Evolutionary conservation across 2,797 vertebrate species (phyloP).

Genomic region (Anguilla anguilla): DNA sequence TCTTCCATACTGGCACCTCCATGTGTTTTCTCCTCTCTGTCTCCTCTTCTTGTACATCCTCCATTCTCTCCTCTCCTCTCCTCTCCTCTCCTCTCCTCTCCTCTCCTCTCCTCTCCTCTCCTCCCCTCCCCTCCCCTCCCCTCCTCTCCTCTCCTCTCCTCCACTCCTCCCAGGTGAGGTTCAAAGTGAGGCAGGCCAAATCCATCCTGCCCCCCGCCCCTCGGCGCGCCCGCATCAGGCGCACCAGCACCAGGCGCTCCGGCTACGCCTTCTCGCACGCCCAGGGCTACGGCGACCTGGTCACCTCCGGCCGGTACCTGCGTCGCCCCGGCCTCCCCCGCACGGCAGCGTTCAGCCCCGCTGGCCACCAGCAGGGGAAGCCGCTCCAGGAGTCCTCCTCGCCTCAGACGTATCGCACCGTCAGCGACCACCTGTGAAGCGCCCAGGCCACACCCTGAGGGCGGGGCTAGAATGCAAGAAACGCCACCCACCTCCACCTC

Average conservation of each 20-base stretch:
- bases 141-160: background rate
- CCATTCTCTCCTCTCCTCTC: too few relatives aligned
- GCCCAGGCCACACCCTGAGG: background rate
- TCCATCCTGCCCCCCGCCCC: constrained; percentile 60
- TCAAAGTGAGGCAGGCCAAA: constrained; percentile 73
- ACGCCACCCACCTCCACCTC: too few relatives aligned
- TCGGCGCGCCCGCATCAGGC: constrained; percentile 53
- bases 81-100: background rate
- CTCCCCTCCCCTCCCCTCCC: too few relatives aligned
- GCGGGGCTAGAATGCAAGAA: background rate
- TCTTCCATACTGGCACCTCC: background rate
- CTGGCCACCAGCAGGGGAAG: background rate
- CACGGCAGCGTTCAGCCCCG: constrained; percentile 16
- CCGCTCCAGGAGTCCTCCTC: constrained; percentile 18
- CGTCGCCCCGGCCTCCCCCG: constrained; percentile 16
- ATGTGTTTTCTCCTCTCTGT: background rate
- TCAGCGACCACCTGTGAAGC: background rate
- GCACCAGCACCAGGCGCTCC: constrained; percentile 77
- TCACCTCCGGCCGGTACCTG: constrained; percentile 73
- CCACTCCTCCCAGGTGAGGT: constrained; percentile 71
- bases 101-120: background rate
- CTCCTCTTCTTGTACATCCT: too few relatives aligned
- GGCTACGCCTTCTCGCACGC: constrained; percentile 95
- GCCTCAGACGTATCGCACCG: constrained; percentile 4
- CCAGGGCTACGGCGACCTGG: constrained; percentile 87